A percentile compares a stretch with the other conserved stretches of the same genome.
phyloP scores from a whole-genome alignment of 2,113 vertebrate species.

The Motacilla tschutschensis region DNA sequence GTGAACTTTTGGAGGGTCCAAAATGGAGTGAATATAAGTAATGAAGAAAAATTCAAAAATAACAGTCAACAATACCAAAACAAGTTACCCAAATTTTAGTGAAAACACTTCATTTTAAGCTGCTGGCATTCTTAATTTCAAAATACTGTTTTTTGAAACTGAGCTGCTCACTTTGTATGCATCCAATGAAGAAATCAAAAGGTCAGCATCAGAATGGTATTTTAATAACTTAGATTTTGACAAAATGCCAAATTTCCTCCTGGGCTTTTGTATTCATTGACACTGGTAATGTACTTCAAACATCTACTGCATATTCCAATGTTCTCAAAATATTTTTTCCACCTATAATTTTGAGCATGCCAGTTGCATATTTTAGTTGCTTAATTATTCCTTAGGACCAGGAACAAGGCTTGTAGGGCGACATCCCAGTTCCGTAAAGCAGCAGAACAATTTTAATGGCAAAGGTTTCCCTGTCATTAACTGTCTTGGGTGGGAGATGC shows the following conservation, averaged over 20 bases:
- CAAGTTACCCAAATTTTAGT: neutral
- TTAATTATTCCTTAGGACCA: neutral
- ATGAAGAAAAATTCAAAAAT: neutral
- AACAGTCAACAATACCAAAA: neutral
- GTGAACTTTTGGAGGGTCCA: neutral
- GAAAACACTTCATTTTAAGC: neutral
- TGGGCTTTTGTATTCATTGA: neutral
- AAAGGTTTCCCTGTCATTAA: neutral
- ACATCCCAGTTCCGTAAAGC: neutral
- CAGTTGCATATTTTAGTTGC: neutral
- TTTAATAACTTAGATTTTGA: slow-evolving; percentile 12
- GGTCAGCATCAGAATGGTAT: neutral
- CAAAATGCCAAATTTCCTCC: neutral
- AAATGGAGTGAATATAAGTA: neutral
- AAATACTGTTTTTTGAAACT: neutral
- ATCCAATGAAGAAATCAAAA: slow-evolving; percentile 6
- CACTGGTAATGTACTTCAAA: neutral
- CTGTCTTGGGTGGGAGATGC: neutral
- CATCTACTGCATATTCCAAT: neutral
- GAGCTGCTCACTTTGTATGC: neutral
- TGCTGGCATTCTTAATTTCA: neutral
- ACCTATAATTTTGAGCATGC: neutral
- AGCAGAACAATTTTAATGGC: neutral
- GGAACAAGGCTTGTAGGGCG: neutral
- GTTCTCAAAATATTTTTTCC: neutral